A percentile compares a stretch with the other conserved stretches of the same genome.
These are phyloP conservation scores for Scarus forsteni DNA, from an alignment of 2,797 vertebrate genomes.

Conservation along the genomic window DNA sequence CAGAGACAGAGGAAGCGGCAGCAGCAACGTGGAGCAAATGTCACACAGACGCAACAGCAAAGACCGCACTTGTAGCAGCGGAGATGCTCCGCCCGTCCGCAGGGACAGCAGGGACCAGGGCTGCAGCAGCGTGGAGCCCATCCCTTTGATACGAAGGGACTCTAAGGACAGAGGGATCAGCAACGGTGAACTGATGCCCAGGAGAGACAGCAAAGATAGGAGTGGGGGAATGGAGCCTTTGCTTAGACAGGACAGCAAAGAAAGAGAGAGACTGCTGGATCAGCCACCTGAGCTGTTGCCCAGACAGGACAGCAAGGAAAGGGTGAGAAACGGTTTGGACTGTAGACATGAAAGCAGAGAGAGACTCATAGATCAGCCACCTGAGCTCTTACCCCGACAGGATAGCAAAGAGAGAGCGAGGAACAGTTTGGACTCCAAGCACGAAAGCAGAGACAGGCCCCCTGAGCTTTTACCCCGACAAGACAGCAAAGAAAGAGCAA, in stretches of 20 bases:
- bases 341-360: constrained; percentile 78
- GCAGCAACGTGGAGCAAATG: constrained; percentile 85
- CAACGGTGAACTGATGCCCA: constrained; percentile 70
- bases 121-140: constrained; percentile 88
- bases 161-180: constrained; percentile 80
- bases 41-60: constrained; percentile 79
- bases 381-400: constrained; percentile 74
- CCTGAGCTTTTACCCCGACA: constrained; percentile 74
- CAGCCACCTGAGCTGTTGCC: constrained; percentile 82
- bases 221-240: constrained; percentile 65
- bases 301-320: constrained; percentile 79
- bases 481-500: constrained; percentile 77
- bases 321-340: constrained; percentile 71
- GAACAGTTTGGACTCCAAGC: constrained; percentile 75
- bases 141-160: constrained; percentile 73
- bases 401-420: constrained; percentile 78
- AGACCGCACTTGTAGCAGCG: constrained; percentile 68
- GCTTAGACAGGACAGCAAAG: constrained; percentile 92
- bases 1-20: constrained; percentile 84
- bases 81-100: constrained; percentile 64
- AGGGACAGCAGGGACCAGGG: constrained; percentile 78
- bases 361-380: constrained; percentile 71
- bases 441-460: constrained; percentile 72
- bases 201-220: constrained; percentile 79
- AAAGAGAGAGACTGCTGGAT: constrained; percentile 80